phyloP scores from a whole-genome alignment of 1,140 invertebrate genomes.

The Augochlora pura region DNA sequence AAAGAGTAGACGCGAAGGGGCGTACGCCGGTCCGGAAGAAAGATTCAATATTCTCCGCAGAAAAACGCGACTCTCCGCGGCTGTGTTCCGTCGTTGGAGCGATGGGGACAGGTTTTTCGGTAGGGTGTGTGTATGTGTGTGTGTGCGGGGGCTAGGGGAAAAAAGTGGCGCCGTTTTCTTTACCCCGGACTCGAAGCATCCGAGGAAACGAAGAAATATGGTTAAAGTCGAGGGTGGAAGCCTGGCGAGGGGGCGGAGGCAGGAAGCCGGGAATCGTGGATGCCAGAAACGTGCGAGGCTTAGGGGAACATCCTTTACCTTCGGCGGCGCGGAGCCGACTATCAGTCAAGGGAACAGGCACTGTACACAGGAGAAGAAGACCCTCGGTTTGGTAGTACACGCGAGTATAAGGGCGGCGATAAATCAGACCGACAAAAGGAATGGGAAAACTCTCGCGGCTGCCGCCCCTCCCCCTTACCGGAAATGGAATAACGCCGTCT shows the following conservation, averaged over 20 bases:
- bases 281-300: constrained; percentile 62
- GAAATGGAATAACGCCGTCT: constrained; percentile 56
- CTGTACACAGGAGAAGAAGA: constrained; percentile 30
- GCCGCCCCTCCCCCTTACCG: background rate
- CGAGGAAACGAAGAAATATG: constrained; percentile 42
- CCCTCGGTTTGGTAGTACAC: constrained; percentile 33
- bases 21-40: no score
- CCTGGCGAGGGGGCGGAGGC: constrained; percentile 7
- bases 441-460: constrained; percentile 67
- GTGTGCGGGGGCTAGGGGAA: background rate
- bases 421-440: constrained; percentile 62
- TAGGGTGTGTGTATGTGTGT: no score
- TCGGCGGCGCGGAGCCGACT: constrained; percentile 49
- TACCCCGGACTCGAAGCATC: background rate
- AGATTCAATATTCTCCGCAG: no score
- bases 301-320: constrained; percentile 60
- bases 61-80: no score
- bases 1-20: no score
- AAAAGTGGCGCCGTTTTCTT: background rate
- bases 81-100: no score
- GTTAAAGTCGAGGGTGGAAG: constrained; percentile 8
- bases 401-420: constrained; percentile 54
- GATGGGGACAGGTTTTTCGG: no score
- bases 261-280: constrained; percentile 64
- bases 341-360: constrained; percentile 66